phyloP scores from a whole-genome alignment of 2,888 invertebrate genomes.

The Clepsis dumicolana region DNA sequence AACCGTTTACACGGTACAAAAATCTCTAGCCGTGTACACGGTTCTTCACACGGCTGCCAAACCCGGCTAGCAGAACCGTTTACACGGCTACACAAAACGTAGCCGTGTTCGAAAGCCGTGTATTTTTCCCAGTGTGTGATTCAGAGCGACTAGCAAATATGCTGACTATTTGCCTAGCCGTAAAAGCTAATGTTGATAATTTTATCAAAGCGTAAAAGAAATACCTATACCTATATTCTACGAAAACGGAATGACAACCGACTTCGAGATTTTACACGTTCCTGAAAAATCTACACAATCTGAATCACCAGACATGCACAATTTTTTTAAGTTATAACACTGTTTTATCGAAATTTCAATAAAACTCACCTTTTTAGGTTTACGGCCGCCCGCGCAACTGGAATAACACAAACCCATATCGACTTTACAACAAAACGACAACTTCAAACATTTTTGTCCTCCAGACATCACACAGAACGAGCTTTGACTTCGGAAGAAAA shows the following conservation, averaged over 20 bases:
- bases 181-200: constrained; percentile 1
- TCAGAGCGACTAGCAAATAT: constrained; percentile 24
- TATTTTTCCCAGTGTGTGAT: too few relatives aligned
- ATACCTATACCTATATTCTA: too few relatives aligned
- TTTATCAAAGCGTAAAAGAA: background rate
- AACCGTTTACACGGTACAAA: too few relatives aligned
- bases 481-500: constrained; percentile 17
- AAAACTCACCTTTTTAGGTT: constrained; percentile 59
- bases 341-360: background rate
- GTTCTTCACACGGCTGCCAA: too few relatives aligned
- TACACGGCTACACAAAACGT: too few relatives aligned
- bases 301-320: background rate
- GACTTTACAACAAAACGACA: constrained; percentile 54
- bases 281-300: background rate
- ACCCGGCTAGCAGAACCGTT: too few relatives aligned
- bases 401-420: constrained; percentile 75
- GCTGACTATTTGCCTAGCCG: constrained; percentile 19
- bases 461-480: constrained; percentile 59
- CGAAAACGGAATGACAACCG: background rate
- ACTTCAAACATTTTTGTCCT: constrained; percentile 49
- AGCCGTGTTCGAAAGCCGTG: too few relatives aligned
- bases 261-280: background rate
- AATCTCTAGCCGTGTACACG: too few relatives aligned
- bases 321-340: background rate
- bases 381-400: constrained; percentile 58